phyloP scores from a whole-genome alignment of 35 echinoderm and acorn worm genomes.

The Anneissia japonica region DNA sequence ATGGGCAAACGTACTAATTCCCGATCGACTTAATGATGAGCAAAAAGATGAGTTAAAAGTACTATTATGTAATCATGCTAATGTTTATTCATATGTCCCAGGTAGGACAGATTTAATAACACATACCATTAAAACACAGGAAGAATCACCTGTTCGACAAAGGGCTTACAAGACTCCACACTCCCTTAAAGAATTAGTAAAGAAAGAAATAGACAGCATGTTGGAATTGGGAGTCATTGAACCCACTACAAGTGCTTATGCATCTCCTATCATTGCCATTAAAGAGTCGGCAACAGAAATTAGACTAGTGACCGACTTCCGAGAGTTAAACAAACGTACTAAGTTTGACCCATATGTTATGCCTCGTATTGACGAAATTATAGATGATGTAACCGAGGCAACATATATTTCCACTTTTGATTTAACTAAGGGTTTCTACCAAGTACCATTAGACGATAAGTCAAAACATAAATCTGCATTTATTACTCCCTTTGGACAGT shows the following conservation, averaged over 20 bases:
- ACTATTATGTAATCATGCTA: background rate
- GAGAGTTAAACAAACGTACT: constrained; percentile 10
- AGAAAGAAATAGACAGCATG: constrained; percentile 37
- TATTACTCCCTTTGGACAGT: constrained; percentile 21
- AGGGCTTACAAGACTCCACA: constrained; percentile 25
- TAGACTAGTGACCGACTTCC: background rate
- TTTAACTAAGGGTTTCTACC: constrained; percentile 40
- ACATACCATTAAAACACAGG: background rate
- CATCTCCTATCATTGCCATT: constrained; percentile 35
- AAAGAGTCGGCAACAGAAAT: background rate
- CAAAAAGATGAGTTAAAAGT: background rate
- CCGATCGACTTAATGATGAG: background rate
- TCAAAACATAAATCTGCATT: constrained; percentile 14
- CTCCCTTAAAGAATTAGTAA: constrained; percentile 10
- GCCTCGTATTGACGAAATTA: constrained; percentile 34
- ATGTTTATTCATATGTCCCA: background rate
- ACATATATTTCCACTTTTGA: constrained; percentile 39
- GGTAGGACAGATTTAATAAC: background rate
- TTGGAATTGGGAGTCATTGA: constrained; percentile 19
- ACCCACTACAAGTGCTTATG: constrained; percentile 11
- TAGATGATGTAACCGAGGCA: constrained; percentile 18
- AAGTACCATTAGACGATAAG: constrained; percentile 22
- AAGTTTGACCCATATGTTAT: constrained; percentile 40
- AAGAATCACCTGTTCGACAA: background rate
- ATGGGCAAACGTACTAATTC: background rate